A percentile compares a stretch with the other conserved stretches of the same genome.
Conservation (phyloP, 1,140 invertebrate species). For the Ctenoplectra terminalis region DNA sequence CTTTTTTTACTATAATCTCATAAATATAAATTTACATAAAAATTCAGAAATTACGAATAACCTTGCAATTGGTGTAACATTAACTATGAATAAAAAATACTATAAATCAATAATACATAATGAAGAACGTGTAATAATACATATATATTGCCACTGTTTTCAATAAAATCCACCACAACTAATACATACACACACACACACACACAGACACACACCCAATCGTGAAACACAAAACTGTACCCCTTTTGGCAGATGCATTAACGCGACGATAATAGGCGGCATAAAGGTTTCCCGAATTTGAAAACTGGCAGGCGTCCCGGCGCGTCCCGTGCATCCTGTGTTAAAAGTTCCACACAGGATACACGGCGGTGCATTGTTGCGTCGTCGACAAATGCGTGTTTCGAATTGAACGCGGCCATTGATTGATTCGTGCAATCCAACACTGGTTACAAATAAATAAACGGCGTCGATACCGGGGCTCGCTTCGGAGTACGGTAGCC, state of each 20-base stretch:
- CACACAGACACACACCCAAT: no score
- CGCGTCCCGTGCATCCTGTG: constrained; percentile 10
- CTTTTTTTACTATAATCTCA: no score
- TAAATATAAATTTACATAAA: no score
- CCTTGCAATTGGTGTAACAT: no score
- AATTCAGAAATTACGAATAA: no score
- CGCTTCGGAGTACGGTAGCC: constrained; percentile 7
- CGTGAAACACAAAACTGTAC: background rate
- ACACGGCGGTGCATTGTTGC: constrained; percentile 31
- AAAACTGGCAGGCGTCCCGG: constrained; percentile 46
- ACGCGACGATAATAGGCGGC: constrained; percentile 67
- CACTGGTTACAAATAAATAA: constrained; percentile 52
- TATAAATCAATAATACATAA: no score
- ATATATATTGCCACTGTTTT: no score
- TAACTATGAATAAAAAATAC: no score
- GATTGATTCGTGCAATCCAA: constrained; percentile 51
- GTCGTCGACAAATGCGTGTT: constrained; percentile 29
- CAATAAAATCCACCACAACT: no score
- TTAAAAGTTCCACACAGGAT: constrained; percentile 29
- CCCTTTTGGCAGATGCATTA: constrained; percentile 70
- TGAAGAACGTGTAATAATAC: no score
- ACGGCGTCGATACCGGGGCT: constrained; percentile 15
- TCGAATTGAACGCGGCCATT: constrained; percentile 48
- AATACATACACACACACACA: no score
- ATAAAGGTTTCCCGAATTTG: constrained; percentile 65